Percentiles rank a stretch among this genome's conserved stretches.
phyloP scores from a whole-genome alignment of 2,888 invertebrate genomes.

The Meiosimyza platycephala region DNA sequence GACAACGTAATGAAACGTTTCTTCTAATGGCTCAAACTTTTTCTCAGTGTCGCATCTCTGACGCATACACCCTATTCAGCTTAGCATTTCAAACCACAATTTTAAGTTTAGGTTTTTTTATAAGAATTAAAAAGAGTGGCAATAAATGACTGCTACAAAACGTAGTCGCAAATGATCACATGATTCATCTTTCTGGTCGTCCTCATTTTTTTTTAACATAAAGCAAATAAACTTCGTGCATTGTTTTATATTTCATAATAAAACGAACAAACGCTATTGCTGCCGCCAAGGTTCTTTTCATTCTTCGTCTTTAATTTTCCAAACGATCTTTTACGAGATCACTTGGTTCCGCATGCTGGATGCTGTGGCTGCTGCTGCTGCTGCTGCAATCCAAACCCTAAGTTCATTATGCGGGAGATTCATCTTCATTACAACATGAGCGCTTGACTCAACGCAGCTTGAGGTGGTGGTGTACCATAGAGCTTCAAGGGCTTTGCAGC shows the following conservation, averaged over 20 bases:
- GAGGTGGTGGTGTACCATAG: not conserved
- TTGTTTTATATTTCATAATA: not conserved
- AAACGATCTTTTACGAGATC: constrained; percentile 15
- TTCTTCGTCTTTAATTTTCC: constrained; percentile 11
- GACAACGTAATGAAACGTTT: too few relatives aligned
- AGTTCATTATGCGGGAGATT: constrained; percentile 32
- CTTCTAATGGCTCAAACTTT: not conserved
- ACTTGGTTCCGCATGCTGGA: not conserved
- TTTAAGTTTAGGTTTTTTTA: not conserved
- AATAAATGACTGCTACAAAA: not conserved
- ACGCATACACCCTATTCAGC: constrained; percentile 5
- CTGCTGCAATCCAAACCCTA: not conserved
- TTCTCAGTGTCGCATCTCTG: not conserved
- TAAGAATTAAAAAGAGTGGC: not conserved
- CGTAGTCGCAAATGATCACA: not conserved
- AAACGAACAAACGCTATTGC: not conserved
- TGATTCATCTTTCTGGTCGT: constrained; percentile 24
- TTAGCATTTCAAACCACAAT: not conserved
- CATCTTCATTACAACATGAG: constrained; percentile 29
- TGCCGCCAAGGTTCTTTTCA: constrained; percentile 16
- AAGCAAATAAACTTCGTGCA: constrained; percentile 22
- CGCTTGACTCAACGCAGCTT: not conserved
- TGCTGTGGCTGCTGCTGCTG: not conserved
- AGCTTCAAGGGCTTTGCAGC: not conserved
- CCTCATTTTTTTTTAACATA: constrained; percentile 4